Conservation (phyloP, 2,113 vertebrate genomes). For the Cochlearius cochlearius region DNA sequence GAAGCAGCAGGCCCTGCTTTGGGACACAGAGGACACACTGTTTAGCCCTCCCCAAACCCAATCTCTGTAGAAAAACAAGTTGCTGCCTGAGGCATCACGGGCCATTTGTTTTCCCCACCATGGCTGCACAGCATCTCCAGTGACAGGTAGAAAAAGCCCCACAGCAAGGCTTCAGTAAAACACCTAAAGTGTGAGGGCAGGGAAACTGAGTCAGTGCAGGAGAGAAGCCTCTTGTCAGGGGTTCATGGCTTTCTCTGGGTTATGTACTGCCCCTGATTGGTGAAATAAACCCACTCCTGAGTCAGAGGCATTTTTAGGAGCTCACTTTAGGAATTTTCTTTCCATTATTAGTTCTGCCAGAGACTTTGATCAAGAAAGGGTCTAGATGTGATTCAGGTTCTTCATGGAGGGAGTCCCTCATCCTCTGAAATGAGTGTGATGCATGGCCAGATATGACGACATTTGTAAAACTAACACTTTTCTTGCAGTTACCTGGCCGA, state of each 20-base stretch:
- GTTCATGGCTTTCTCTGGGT: background rate
- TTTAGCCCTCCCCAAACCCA: background rate
- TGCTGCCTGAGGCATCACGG: background rate
- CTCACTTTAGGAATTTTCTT: background rate
- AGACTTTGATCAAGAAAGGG: background rate
- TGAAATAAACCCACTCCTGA: background rate
- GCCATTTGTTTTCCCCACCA: background rate
- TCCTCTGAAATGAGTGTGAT: background rate
- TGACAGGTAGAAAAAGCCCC: background rate
- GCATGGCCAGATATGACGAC: background rate
- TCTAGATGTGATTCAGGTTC: background rate
- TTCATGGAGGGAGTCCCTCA: background rate
- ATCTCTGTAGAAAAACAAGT: background rate
- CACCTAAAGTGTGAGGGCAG: background rate
- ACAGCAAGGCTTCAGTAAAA: background rate
- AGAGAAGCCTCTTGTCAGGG: background rate
- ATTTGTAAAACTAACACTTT: conserved; percentile 41
- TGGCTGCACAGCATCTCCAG: background rate
- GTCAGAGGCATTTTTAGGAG: background rate
- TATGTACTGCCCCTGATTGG: too few relatives aligned
- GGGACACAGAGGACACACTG: background rate
- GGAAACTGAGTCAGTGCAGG: background rate
- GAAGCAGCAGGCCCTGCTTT: background rate
- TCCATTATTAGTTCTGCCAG: background rate
- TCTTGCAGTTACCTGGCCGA: conserved; percentile 89